phyloP scores from a whole-genome alignment of 1,140 invertebrate genomes.

The Choristoneura fumiferana region DNA sequence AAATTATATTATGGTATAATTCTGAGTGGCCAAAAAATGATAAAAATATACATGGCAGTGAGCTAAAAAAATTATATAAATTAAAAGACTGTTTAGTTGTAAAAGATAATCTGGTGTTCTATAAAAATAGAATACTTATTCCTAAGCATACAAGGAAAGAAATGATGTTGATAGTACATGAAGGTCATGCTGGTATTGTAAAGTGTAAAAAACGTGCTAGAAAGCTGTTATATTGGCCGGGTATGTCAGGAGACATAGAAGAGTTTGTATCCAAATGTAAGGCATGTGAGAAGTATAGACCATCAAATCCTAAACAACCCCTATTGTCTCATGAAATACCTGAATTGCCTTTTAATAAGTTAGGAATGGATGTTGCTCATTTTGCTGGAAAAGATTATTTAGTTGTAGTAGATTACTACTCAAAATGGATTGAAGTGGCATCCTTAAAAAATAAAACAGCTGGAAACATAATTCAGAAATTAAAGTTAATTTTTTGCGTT shows the following conservation, averaged over 20 bases:
- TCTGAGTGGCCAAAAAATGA: neutral
- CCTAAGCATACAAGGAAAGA: neutral
- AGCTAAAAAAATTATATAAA: neutral
- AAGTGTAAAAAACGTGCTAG: conserved; percentile 16
- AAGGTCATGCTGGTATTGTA: conserved; percentile 5
- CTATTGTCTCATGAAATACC: neutral
- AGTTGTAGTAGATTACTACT: conserved; percentile 13
- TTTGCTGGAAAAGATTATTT: neutral
- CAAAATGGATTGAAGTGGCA: conserved; percentile 13
- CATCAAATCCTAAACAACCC: neutral
- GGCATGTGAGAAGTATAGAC: conserved; percentile 2
- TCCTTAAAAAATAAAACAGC: neutral
- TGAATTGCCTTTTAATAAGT: conserved; percentile 1
- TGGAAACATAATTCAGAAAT: neutral
- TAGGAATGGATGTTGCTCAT: conserved; percentile 9
- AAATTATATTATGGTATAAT: neutral
- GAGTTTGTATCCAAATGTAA: neutral
- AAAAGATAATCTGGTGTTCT: neutral
- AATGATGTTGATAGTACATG: neutral
- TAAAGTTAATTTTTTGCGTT: neutral
- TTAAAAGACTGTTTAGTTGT: neutral
- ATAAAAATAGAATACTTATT: neutral
- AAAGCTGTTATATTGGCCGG: conserved; percentile 11
- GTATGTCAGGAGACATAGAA: conserved; percentile 8
- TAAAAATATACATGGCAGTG: neutral